Base-by-base conservation (phyloP, 2,113 vertebrate species). In the Phalacrocorax brasilianus region DNA sequence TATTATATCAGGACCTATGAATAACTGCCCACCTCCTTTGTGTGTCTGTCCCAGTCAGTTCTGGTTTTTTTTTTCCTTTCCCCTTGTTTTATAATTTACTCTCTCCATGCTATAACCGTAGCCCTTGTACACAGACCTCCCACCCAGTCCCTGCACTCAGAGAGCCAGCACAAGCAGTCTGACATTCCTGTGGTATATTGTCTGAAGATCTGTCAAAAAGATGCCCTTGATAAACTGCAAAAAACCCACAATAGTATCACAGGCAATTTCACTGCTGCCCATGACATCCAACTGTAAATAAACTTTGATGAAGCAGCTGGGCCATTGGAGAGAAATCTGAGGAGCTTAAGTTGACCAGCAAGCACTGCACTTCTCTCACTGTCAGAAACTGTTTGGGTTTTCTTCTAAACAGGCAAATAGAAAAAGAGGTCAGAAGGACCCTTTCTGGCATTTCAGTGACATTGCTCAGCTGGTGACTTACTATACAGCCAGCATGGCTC, bases 391-490 rank as follows among this genome's bases (percentile, higher is more conserved):
- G 19, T 78, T 61, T 67, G 73, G 27, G 28, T 40, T 92, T 81
- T 53, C 77, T 72, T 81, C 52, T 27, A 71, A 89, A 44, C 11
- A 56, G 56, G 6, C 52, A 74, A 77, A n/a, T 3, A 77, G 32
- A 3, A 63, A 63, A 17, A 49, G 35, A 66, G 49, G 21, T 35
- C 33, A 10, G 3, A 40, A 80, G 76, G 35, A 26, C 3, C 8
- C 56, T 24, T 74, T n/a, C 15, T 55, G 81, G 40, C 9, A 6
- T 72, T 17, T 61, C 63, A 24, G 44, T 14, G 44, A 19, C 49
- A 44, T 17, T 53, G 55, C 0, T 1, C 30, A 66, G 35, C 1
- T 0, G 23, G 12, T 14, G 22, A 72, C 4, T 30, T n/a, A 49
- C 4, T 1, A 1, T 45, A 42, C 40, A 75, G 49, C 40, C 24